phyloP scores from a whole-genome alignment of 2,113 vertebrate species.

The Hassar affinis region DNA sequence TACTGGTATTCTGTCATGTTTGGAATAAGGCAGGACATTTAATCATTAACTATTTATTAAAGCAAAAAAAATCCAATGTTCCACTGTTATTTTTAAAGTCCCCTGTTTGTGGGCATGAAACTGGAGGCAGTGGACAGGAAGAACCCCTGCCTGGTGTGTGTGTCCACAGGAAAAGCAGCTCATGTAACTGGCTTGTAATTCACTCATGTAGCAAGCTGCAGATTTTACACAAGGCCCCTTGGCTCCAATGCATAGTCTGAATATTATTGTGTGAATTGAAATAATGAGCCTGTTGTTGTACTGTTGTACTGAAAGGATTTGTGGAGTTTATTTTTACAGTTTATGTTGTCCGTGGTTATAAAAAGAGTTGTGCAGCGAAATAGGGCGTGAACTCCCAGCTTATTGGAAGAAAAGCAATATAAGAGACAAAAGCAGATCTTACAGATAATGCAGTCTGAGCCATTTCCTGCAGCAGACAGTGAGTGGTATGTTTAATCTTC shows the following conservation, averaged over 20 bases:
- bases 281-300: background rate
- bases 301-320: background rate
- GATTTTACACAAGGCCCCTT: background rate
- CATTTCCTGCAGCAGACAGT: background rate
- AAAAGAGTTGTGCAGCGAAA: background rate
- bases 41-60: background rate
- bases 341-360: background rate
- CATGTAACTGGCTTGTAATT: background rate
- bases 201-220: background rate
- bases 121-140: conserved; percentile 77
- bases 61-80: too few species aligned
- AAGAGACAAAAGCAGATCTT: background rate
- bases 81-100: too few species aligned
- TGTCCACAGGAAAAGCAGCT: conserved; percentile 24
- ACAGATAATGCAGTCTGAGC: background rate
- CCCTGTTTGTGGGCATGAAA: conserved; percentile 71
- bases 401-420: background rate
- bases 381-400: too few species aligned
- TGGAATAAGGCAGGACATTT: background rate
- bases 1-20: background rate
- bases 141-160: conserved; percentile 75
- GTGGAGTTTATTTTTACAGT: background rate
- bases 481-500: background rate
- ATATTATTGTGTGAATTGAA: background rate
- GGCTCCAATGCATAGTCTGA: background rate